Evolutionary conservation across 2,888 invertebrate species (phyloP), one percentile per base, ranked within the genome.

Genomic region (Octonoba sinensis): DNA sequence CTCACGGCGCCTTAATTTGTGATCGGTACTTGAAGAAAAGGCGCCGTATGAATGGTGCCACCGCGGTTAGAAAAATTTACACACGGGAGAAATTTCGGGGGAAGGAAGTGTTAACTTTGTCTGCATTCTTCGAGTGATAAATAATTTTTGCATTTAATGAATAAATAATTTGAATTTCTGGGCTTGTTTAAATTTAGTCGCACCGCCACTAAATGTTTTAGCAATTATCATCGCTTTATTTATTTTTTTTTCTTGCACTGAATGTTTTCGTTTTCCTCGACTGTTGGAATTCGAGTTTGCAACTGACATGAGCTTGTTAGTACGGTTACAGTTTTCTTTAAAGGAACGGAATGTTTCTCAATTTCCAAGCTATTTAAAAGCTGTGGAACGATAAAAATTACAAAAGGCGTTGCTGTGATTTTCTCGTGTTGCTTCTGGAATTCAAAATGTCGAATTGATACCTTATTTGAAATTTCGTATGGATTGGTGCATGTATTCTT

Each of bases 81-180:
- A 24, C 22, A 11, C 13, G 27, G 44, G 20, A 18, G 44, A 62
- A 51, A 22, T 13, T n/a, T 36, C 24, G 57, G 27, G 36, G 54
- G 49, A 49, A 22, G 62, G 69, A 73, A 69, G 79, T 81, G 79
- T 81, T 73, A 81, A 81, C 73, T 81, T 81, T 69, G 64, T 71
- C 79, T 73, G 73, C 73, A 81, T 81, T 73, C 79, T 56, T 27
- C 20, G 73, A 73, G 69, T 81, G 79, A 81, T 81, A 81, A 81
- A 81, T 81, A 81, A 81, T 81, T 81, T 81, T 81, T 81, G 79
- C 79, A 73, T 81, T 81, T 81, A 81, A 81, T 81, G 79, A 81
- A 81, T 81, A 81, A 81, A 81, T 81, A 81, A 81, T 81, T 81
- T 64, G 66, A 73, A 73, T 81, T 73, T 73, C 73, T 47, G 69